Evolutionary conservation across 2,888 invertebrate genomes (phyloP).

Genomic region (Heliconius ismenius): DNA sequence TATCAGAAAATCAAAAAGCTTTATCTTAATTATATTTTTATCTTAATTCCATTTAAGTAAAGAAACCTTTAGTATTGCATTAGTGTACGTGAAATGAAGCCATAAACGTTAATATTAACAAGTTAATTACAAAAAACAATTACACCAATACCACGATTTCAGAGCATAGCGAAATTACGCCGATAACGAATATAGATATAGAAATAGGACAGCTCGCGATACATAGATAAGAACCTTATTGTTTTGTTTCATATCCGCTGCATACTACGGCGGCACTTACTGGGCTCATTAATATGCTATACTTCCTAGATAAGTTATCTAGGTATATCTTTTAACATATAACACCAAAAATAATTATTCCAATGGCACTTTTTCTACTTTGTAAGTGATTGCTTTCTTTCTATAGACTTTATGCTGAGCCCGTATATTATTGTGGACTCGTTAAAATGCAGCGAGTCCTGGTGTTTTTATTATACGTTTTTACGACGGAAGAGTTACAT

Average conservation of each 20-base stretch:
- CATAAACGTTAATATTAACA: constrained; percentile 57
- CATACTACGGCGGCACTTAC: not conserved
- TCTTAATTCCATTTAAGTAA: not conserved
- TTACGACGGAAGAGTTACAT: constrained; percentile 77
- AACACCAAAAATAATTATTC: constrained; percentile 31
- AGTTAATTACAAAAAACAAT: constrained; percentile 69
- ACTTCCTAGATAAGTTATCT: constrained; percentile 9
- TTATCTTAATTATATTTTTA: constrained; percentile 6
- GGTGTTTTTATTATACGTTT: constrained; percentile 73
- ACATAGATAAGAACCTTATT: not conserved
- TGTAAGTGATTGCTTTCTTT: constrained; percentile 57
- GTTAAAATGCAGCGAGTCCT: constrained; percentile 77
- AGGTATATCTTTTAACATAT: constrained; percentile 26
- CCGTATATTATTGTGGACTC: constrained; percentile 77
- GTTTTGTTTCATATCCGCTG: constrained; percentile 34
- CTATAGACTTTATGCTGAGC: constrained; percentile 59
- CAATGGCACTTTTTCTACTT: constrained; percentile 42
- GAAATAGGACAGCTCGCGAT: constrained; percentile 50
- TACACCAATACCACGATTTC: constrained; percentile 54
- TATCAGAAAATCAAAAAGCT: not conserved
- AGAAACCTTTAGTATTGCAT: constrained; percentile 35
- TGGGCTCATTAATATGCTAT: not conserved
- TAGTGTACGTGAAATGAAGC: constrained; percentile 38
- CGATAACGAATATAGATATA: constrained; percentile 52
- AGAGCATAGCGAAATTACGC: constrained; percentile 52